phyloP scores from a whole-genome alignment of 2,888 invertebrate genomes.

The Platynereis dumerilii region DNA sequence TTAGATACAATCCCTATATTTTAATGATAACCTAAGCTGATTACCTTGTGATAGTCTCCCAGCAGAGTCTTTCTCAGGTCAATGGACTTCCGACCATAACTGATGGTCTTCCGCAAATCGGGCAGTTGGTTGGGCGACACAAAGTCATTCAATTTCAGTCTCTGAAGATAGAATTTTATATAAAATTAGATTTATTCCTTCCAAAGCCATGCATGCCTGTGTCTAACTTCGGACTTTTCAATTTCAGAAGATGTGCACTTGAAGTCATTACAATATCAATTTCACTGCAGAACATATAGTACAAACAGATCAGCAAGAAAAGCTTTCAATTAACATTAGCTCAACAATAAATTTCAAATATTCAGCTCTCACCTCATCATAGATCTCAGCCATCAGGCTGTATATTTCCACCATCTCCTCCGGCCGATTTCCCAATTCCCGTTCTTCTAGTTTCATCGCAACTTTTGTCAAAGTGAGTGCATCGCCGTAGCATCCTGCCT shows the following conservation, averaged over 20 bases:
- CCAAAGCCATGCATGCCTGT: too few relatives aligned
- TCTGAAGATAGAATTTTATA: too few relatives aligned
- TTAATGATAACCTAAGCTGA: too few relatives aligned
- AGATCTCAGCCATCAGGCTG: constrained; percentile 60
- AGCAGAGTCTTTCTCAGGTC: constrained; percentile 51
- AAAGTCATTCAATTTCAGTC: constrained; percentile 60
- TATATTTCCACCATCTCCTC: constrained; percentile 61
- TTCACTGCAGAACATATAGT: too few relatives aligned
- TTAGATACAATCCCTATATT: too few relatives aligned
- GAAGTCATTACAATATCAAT: too few relatives aligned
- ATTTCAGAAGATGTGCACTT: too few relatives aligned
- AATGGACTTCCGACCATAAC: constrained; percentile 54
- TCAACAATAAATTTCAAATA: too few relatives aligned
- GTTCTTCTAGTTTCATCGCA: constrained; percentile 60
- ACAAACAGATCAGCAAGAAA: too few relatives aligned
- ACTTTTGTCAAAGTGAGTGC: constrained; percentile 56
- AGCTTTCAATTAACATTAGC: too few relatives aligned
- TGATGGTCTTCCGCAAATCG: constrained; percentile 56
- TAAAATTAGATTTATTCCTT: too few relatives aligned
- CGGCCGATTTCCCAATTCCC: constrained; percentile 56
- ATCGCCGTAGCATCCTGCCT: constrained; percentile 57
- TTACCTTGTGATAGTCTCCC: constrained; percentile 57
- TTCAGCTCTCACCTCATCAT: constrained; percentile 58
- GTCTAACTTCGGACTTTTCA: too few relatives aligned
- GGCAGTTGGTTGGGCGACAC: constrained; percentile 59